Conservation (phyloP, 2,797 vertebrate species). For the Staurois parvus region DNA sequence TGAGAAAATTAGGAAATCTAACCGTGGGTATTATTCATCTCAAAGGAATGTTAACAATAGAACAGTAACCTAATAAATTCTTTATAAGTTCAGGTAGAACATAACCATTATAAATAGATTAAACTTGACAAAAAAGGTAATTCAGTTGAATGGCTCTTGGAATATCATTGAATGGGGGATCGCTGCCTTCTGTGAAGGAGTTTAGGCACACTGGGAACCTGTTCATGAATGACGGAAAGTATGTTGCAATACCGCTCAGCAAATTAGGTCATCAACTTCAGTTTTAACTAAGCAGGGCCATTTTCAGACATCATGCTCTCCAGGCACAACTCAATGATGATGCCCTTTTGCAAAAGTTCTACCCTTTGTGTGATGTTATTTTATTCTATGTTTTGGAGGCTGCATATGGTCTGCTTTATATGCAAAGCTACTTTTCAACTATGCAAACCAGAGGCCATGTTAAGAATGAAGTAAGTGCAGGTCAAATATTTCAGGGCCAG, state of each 20-base stretch:
- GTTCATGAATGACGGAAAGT: neutral
- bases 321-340: too few relatives aligned
- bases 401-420: too few relatives aligned
- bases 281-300: too few relatives aligned
- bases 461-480: too few relatives aligned
- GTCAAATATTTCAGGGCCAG: too few relatives aligned
- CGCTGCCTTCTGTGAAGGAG: neutral
- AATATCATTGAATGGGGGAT: neutral
- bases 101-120: neutral
- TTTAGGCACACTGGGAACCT: neutral
- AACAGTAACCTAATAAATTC: neutral
- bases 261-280: too few relatives aligned
- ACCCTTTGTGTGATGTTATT: too few relatives aligned
- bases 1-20: neutral
- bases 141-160: neutral
- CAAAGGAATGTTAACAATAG: conserved; percentile 1
- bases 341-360: too few relatives aligned
- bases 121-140: neutral
- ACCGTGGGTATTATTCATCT: neutral
- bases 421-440: too few relatives aligned
- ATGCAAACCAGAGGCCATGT: too few relatives aligned
- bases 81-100: neutral
- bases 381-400: too few relatives aligned
- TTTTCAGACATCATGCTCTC: too few relatives aligned
- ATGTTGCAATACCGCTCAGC: neutral